Conservation (phyloP, 2,888 invertebrate genomes). For the Ochropleura leucogaster region DNA sequence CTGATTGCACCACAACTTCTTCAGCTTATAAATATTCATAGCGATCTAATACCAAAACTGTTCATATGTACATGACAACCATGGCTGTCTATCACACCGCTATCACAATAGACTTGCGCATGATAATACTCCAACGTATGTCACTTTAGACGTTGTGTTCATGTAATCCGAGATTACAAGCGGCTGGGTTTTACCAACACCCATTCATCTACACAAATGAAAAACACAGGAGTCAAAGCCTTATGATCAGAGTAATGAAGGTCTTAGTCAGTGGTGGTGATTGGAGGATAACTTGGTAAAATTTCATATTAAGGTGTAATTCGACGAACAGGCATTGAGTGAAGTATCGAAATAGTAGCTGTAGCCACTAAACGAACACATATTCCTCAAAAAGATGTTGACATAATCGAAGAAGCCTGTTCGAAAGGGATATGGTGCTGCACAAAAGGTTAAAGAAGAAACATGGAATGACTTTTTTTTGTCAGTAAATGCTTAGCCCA, state of each 20-base stretch:
- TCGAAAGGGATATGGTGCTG: too few species aligned
- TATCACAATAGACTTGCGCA: conserved; percentile 64
- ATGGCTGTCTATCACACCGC: conserved; percentile 60
- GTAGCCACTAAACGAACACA: too few species aligned
- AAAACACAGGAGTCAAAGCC: conserved; percentile 18
- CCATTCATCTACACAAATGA: not conserved
- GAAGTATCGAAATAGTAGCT: conserved; percentile 32
- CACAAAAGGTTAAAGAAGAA: too few species aligned
- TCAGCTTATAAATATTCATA: conserved; percentile 65
- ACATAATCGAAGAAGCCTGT: too few species aligned
- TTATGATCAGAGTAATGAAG: not conserved
- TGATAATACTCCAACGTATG: conserved; percentile 61
- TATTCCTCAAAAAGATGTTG: too few species aligned
- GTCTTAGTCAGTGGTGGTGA: not conserved
- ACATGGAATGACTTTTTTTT: too few species aligned
- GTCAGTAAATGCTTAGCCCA: too few species aligned
- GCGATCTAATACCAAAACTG: conserved; percentile 56
- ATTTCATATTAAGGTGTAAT: conserved; percentile 51
- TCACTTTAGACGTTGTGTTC: conserved; percentile 61
- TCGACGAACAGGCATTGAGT: conserved; percentile 50
- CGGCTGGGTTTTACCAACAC: conserved; percentile 37
- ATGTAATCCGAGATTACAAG: conserved; percentile 65
- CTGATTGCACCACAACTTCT: conserved; percentile 47
- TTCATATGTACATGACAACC: conserved; percentile 63
- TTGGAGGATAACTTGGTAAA: conserved; percentile 15